Base-by-base conservation (phyloP, 2,888 invertebrate genomes). In the Agapetus fuscipes region DNA sequence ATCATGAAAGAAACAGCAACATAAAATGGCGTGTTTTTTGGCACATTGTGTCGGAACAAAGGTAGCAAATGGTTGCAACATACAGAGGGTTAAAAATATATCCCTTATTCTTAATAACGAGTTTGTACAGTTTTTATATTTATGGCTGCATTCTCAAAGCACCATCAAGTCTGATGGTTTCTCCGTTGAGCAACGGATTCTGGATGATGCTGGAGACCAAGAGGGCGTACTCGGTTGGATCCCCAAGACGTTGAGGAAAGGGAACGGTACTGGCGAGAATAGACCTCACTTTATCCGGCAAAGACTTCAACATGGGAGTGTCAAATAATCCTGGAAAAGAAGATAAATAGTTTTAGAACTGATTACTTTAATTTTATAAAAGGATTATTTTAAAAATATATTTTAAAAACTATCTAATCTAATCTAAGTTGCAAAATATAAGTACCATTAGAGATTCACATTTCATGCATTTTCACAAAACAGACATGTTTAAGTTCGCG, bases 91-190 rank as follows among this genome's bases (percentile, higher is more conserved):
- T n/a, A n/a, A n/a, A n/a, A n/a, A n/a, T n/a, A n/a, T n/a, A n/a
- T n/a, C n/a, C n/a, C n/a, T n/a, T n/a, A n/a, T n/a, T n/a, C n/a
- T n/a, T n/a, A n/a, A n/a, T n/a, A n/a, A n/a, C n/a, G n/a, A n/a
- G n/a, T n/a, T n/a, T n/a, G n/a, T 20, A 20, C 20, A 20, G 20
- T 20, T 20, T 9, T 20, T 9, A 6, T 20, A 9, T 20, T 20
- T 9, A 20, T 4, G 20, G 65, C 51, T 70, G 69, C 75, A 76
- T 72, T 52, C 76, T 63, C 4, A 76, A 54, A 12, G 69, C 70
- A 28, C 72, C 76, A 44, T 76, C 76, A 7, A 76, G 53, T 34
- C 76, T 62, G 49, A 76, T 74, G 2, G 70, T 71, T 52, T 75
- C 75, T 1, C 74, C 76, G 37, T 76, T 76, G 13, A 76, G 56